phyloP scores from a whole-genome alignment of 2,888 invertebrate genomes.

The Ptychoptera albimana region DNA sequence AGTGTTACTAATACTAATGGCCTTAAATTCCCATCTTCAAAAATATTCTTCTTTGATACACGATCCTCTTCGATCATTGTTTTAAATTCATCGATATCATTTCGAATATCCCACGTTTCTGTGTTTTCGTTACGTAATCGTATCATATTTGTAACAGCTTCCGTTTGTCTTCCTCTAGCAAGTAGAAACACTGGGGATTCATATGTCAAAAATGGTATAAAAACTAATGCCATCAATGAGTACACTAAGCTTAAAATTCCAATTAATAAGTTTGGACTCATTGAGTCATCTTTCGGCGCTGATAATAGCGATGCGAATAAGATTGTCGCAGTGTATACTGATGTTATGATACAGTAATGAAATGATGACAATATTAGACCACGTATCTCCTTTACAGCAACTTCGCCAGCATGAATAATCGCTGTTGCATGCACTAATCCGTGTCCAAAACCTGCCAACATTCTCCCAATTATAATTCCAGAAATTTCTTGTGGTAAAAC shows the following conservation, averaged over 20 bases:
- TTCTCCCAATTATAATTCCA: constrained; percentile 3
- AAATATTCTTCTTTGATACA: neutral
- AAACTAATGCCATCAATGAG: constrained; percentile 2
- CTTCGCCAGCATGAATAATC: constrained; percentile 8
- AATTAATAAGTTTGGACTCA: constrained; percentile 4
- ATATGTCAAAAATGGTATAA: constrained; percentile 2
- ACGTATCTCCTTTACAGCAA: constrained; percentile 5
- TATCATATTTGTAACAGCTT: constrained; percentile 6
- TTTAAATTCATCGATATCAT: constrained; percentile 7
- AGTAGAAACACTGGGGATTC: constrained; percentile 8
- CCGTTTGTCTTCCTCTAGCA: constrained; percentile 1
- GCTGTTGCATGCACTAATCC: constrained; percentile 7
- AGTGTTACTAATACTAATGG: constrained; percentile 4
- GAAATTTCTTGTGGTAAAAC: neutral
- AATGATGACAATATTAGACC: constrained; percentile 5
- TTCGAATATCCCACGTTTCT: constrained; percentile 5
- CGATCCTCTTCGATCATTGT: constrained; percentile 6
- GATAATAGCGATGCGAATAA: neutral
- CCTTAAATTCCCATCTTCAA: constrained; percentile 4
- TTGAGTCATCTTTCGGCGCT: neutral
- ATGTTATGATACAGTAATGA: constrained; percentile 2
- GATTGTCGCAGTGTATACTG: neutral
- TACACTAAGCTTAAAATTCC: constrained; percentile 5
- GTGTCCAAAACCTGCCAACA: constrained; percentile 6
- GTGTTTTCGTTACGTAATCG: constrained; percentile 6